Conservation (phyloP, 2,113 vertebrate species). For the Corythaixoides concolor region DNA sequence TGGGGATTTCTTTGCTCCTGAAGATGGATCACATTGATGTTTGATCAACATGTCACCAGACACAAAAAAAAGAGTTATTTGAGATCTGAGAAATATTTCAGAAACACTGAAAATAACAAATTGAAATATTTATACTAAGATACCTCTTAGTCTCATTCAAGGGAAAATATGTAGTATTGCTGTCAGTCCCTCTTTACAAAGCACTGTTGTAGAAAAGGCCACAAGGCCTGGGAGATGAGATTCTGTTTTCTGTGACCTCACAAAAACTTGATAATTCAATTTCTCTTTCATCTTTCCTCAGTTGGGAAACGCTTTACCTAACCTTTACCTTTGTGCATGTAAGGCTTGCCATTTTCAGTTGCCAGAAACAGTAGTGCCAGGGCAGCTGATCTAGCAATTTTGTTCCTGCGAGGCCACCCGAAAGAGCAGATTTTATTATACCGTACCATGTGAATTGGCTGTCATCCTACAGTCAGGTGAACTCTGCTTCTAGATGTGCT, state of each 20-base stretch:
- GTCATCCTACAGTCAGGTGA: neutral
- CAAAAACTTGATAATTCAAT: neutral
- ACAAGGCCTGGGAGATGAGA: neutral
- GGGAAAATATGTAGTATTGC: neutral
- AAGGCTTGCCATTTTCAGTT: neutral
- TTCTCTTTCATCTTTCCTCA: neutral
- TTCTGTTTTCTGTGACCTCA: neutral
- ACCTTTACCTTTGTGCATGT: neutral
- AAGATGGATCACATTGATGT: neutral
- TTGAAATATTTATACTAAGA: neutral
- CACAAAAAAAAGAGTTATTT: neutral
- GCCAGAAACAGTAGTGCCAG: neutral
- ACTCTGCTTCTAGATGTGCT: neutral
- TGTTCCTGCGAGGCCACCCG: neutral
- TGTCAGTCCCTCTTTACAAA: neutral
- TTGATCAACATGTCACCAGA: neutral
- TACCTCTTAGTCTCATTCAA: neutral
- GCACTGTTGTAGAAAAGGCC: neutral
- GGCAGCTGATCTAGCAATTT: neutral
- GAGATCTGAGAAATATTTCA: neutral
- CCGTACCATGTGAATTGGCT: neutral
- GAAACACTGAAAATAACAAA: neutral
- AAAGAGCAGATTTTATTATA: neutral
- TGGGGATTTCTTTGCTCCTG: neutral
- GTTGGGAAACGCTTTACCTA: neutral